These are phyloP conservation scores for Orchesella flavescens DNA, from an alignment of 2,888 invertebrate species.

Conservation along the genomic window DNA sequence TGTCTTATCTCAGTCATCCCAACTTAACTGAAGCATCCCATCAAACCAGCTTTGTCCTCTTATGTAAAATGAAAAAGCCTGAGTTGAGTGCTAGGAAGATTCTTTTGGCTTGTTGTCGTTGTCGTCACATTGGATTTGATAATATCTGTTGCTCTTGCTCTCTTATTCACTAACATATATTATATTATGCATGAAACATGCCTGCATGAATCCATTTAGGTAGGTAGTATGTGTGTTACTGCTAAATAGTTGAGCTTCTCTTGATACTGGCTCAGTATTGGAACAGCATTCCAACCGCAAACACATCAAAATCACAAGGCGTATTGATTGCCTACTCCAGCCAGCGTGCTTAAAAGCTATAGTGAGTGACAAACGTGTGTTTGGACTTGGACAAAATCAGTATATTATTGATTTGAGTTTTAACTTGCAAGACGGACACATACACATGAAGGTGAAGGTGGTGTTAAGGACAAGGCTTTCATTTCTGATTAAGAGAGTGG, in stretches of 20 bases:
- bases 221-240: neutral
- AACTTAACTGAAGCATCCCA: too few relatives aligned
- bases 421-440: neutral
- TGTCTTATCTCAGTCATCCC: too few relatives aligned
- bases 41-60: too few relatives aligned
- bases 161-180: too few relatives aligned
- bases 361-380: neutral
- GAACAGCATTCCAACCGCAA: constrained; percentile 29
- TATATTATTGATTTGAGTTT: neutral
- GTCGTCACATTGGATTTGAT: neutral
- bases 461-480: too few relatives aligned
- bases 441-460: neutral
- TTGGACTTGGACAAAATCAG: neutral
- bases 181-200: neutral
- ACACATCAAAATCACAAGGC: constrained; percentile 19
- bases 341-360: neutral
- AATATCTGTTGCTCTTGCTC: constrained; percentile 9
- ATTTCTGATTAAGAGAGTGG: too few relatives aligned
- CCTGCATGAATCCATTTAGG: neutral
- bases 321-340: neutral
- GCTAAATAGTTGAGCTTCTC: neutral
- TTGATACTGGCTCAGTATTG: constrained; percentile 34
- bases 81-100: too few relatives aligned
- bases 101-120: neutral
- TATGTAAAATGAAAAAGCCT: too few relatives aligned